phyloP scores from a whole-genome alignment of 1,140 invertebrate species.

The Coenobita brevimanus region DNA sequence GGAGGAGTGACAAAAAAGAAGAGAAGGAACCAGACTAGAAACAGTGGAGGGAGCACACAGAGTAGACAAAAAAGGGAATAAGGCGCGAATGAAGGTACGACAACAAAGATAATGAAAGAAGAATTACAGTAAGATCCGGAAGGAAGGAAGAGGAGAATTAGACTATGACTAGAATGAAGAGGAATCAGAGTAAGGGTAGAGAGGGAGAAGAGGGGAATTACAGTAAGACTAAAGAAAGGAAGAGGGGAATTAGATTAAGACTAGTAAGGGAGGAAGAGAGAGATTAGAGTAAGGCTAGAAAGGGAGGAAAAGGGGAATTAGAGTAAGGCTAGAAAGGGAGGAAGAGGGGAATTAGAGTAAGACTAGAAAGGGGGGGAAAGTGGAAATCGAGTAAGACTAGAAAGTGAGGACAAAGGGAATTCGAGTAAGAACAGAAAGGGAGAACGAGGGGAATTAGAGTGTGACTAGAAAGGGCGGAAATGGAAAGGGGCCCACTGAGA shows the following conservation, averaged over 20 bases:
- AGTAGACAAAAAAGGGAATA: too few species aligned
- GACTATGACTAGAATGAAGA: neutral
- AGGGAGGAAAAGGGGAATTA: neutral
- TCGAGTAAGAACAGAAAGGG: neutral
- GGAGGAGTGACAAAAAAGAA: too few species aligned
- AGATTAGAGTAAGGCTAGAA: neutral
- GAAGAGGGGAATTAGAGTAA: neutral
- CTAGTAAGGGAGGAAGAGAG: neutral
- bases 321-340: neutral
- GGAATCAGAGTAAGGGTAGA: neutral
- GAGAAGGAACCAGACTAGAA: too few species aligned
- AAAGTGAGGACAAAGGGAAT: neutral
- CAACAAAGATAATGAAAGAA: neutral
- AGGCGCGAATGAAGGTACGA: neutral
- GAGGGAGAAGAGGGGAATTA: neutral
- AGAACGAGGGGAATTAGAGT: neutral
- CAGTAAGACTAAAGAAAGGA: neutral
- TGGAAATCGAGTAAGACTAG: neutral
- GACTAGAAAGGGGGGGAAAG: neutral
- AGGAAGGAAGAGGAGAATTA: neutral
- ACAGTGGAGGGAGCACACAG: too few species aligned
- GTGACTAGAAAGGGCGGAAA: neutral
- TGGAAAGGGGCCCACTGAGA: neutral
- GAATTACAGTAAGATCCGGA: neutral
- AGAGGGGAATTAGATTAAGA: neutral